phyloP scores from a whole-genome alignment of 2,797 vertebrate species.

The Jordanella pulchra region DNA sequence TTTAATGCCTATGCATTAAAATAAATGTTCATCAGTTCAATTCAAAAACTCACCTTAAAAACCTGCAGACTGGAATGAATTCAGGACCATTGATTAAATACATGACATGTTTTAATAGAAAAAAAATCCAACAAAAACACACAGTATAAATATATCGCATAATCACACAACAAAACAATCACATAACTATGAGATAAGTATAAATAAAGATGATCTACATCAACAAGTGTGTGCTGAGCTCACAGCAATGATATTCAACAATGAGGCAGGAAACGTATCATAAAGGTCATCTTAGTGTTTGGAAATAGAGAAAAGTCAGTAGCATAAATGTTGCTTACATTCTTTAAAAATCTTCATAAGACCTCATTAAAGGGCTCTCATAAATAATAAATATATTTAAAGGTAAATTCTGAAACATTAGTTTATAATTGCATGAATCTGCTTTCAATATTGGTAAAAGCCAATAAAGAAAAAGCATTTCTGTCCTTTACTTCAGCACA shows the following conservation, averaged over 20 bases:
- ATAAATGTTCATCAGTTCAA: background rate
- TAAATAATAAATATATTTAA: background rate
- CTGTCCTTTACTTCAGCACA: background rate
- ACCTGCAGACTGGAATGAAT: background rate
- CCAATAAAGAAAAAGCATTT: constrained; percentile 9
- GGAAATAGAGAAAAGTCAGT: constrained; percentile 9
- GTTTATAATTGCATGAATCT: background rate
- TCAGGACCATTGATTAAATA: background rate
- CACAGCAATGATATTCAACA: constrained; percentile 6
- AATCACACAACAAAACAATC: background rate
- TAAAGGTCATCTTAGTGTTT: constrained; percentile 10
- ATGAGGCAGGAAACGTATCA: background rate
- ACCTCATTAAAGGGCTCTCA: background rate
- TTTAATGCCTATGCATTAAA: background rate
- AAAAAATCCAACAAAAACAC: background rate
- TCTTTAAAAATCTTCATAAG: background rate
- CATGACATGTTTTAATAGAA: background rate
- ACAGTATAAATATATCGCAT: background rate
- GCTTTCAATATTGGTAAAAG: constrained; percentile 7
- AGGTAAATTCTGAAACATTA: background rate
- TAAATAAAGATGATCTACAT: background rate
- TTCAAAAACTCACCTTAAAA: background rate
- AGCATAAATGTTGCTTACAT: background rate
- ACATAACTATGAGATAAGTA: background rate
- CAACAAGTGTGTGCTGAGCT: background rate